Conservation (phyloP, 2,113 vertebrate genomes). For the Vulpes lagopus region DNA sequence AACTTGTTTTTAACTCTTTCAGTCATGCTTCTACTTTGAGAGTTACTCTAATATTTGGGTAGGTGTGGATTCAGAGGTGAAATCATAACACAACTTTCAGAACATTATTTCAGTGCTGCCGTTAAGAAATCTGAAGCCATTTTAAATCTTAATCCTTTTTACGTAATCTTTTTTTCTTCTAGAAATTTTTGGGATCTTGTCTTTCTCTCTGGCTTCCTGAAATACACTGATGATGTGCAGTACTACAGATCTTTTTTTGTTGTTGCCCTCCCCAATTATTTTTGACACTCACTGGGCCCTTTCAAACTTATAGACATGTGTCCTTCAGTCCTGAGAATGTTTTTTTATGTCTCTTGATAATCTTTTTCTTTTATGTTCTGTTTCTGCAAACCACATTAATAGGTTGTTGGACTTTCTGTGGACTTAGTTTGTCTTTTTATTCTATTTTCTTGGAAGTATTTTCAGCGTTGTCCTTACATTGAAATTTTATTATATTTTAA, state of each 20-base stretch:
- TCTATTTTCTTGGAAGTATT: constrained; percentile 19
- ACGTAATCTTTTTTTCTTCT: constrained; percentile 14
- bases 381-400: background rate
- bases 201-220: constrained; percentile 54
- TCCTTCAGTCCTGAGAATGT: background rate
- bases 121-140: background rate
- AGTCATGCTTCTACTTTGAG: background rate
- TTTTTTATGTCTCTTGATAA: constrained; percentile 22
- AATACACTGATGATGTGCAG: background rate
- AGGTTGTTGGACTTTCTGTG: background rate
- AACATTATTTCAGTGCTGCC: background rate
- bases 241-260: background rate
- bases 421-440: constrained; percentile 42
- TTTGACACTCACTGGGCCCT: background rate
- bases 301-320: background rate
- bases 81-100: background rate
- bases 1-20: background rate
- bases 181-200: background rate
- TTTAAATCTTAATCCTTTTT: background rate
- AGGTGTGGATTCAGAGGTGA: background rate
- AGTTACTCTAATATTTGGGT: constrained; percentile 3
- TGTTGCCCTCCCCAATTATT: background rate
- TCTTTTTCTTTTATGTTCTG: background rate
- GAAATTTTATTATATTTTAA: constrained; percentile 57
- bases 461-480: background rate